Evolutionary conservation across 2,113 vertebrate species (phyloP), one percentile per base, ranked within the genome.

Genomic region (Dipodomys merriami): DNA sequence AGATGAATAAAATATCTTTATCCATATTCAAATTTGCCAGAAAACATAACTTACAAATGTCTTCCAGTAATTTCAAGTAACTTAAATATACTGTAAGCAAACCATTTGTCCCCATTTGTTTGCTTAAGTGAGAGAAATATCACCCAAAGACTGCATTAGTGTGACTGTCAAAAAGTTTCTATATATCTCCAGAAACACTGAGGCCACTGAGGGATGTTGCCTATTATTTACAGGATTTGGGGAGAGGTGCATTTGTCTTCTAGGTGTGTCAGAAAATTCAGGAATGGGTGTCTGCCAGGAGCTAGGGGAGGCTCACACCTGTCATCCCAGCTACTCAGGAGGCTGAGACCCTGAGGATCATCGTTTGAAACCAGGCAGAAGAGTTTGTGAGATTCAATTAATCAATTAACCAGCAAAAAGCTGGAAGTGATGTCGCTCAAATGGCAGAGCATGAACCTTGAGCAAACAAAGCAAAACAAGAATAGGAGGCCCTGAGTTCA

Each of bases 31-130:
- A 78, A 93, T n/a, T 88, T 95, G 2, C 78, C 44, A 94, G 92
- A 92, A 96, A 93, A 84, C 83, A 30, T 67, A 33, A 91, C 68
- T 81, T 88, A 85, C 33, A 81, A 84, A 81, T 77, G 44, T 30
- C n/a, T 94, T 93, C 87, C 69, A 73, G 85, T 77, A 95, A 91
- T 91, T 89, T 80, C 86, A 96, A 94, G 82, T 57, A 80, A 84
- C 46, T 85, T 73, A 81, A 86, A 76, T 19, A 57, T 33, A 64
- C 81, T 93, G 33, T 80, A 57, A 90, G 84, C 71, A 94, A 91
- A 88, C 86, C 1, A 5, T 27, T 29, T 77, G 65, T 84, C 22
- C 76, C 33, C 92, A 87, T 96, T 93, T 89, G 46, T 94, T 93
- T 91, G 80, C 72, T 68, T 83, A 83, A 94, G 49, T 83, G 83